A percentile compares a stretch with the other conserved stretches of the same genome.
These are phyloP conservation scores for Sesamia nonagrioides DNA, from an alignment of 1,140 invertebrate genomes.

Conservation along the genomic window DNA sequence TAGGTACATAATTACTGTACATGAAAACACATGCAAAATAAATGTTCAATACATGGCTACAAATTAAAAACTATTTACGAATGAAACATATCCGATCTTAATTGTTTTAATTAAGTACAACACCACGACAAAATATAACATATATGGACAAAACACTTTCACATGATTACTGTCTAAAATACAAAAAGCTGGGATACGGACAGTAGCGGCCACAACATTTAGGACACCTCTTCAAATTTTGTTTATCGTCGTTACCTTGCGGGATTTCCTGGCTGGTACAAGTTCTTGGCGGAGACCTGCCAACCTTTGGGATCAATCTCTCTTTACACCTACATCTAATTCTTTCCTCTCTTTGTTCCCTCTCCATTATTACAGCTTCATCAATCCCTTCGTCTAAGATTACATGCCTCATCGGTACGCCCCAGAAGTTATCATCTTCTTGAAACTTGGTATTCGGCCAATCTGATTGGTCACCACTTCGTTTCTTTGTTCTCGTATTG, in stretches of 20 bases:
- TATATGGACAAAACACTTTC: slow-evolving; percentile 14
- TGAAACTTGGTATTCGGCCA: background rate
- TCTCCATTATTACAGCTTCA: background rate
- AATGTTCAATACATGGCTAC: too few relatives aligned
- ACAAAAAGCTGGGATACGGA: slow-evolving; percentile 47
- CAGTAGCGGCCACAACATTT: slow-evolving; percentile 47
- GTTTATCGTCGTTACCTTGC: background rate
- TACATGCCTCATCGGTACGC: background rate
- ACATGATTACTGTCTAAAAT: slow-evolving; percentile 38
- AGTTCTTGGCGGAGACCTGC: background rate
- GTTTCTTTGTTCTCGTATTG: background rate
- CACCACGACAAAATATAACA: slow-evolving; percentile 7
- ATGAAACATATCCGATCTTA: background rate
- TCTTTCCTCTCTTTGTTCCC: slow-evolving; percentile 12
- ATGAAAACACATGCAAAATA: too few relatives aligned
- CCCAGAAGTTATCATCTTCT: slow-evolving; percentile 28
- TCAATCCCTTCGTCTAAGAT: slow-evolving; percentile 27
- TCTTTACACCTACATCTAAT: slow-evolving; percentile 30
- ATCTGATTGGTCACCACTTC: background rate
- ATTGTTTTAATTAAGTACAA: background rate
- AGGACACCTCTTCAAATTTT: slow-evolving; percentile 3
- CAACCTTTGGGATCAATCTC: background rate
- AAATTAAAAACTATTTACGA: too few relatives aligned
- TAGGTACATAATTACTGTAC: too few relatives aligned
- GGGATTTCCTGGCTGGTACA: background rate